Conservation (phyloP, 2,113 vertebrate species). For the Chrysemys picta region DNA sequence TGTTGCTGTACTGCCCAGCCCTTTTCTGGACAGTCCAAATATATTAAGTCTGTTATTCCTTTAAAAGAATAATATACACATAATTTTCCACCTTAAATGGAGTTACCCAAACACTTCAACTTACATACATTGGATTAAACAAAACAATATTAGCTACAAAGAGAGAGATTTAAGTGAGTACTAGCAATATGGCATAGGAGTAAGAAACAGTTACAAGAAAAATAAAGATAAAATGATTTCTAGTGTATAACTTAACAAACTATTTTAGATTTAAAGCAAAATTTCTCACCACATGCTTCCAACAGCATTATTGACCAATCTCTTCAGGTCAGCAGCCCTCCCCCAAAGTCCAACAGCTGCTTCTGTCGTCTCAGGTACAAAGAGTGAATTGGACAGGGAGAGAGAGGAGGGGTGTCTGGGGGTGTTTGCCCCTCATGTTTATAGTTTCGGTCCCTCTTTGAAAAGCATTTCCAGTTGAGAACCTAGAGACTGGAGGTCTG, state of each 20-base stretch:
- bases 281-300: neutral
- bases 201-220: neutral
- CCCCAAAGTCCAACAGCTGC: neutral
- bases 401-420: neutral
- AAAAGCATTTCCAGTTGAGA: neutral
- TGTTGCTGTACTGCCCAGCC: neutral
- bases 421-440: neutral
- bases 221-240: neutral
- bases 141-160: neutral
- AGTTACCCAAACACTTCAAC: neutral
- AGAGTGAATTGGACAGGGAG: neutral
- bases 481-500: neutral
- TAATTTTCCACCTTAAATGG: neutral
- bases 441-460: neutral
- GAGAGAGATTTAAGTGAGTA: neutral
- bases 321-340: neutral
- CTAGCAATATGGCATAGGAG: neutral
- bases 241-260: neutral
- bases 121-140: neutral
- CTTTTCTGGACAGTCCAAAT: neutral
- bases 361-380: neutral
- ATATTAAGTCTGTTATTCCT: neutral
- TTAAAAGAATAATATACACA: neutral
- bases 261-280: too few species aligned
- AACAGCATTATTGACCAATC: neutral